Percentiles rank a stretch among this genome's conserved stretches.
Evolutionary conservation across 2,797 vertebrate genomes (phyloP).

Genomic region (Buphagus erythrorhynchus): DNA sequence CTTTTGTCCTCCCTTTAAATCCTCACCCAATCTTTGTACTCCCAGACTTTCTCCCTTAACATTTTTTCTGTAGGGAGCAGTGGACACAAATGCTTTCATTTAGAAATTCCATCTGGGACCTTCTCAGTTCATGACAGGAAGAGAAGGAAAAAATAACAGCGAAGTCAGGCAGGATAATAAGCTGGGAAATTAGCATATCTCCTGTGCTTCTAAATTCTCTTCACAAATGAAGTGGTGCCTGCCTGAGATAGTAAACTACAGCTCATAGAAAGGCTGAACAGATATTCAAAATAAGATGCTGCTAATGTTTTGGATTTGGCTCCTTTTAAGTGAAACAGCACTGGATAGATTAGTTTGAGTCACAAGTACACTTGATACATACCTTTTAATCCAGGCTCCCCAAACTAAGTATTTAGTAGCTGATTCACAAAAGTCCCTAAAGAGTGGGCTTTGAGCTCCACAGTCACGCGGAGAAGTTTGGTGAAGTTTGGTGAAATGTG

Average conservation of each 20-base stretch:
- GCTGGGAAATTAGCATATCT: slow-evolving; percentile 31
- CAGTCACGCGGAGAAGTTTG: not conserved
- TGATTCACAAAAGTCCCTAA: not conserved
- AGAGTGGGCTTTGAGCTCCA: not conserved
- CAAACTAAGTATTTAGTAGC: not conserved
- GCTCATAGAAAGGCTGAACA: not conserved
- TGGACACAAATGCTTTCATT: slow-evolving; percentile 37
- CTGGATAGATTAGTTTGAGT: not conserved
- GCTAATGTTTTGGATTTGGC: not conserved
- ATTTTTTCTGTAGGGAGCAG: slow-evolving; percentile 6
- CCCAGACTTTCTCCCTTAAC: not conserved
- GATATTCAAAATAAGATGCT: not conserved
- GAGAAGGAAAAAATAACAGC: slow-evolving; percentile 21
- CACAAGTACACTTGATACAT: too few relatives aligned
- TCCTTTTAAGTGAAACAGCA: not conserved
- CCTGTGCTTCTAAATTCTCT: not conserved
- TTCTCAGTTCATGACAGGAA: slow-evolving; percentile 6
- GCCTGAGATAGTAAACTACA: not conserved
- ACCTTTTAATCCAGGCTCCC: not conserved
- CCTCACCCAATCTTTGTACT: slow-evolving; percentile 36
- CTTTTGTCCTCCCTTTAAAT: slow-evolving; percentile 56
- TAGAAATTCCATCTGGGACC: slow-evolving; percentile 23
- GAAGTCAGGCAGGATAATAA: slow-evolving; percentile 36
- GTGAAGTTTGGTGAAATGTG: not conserved
- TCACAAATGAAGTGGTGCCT: not conserved